These are phyloP conservation scores for Caenorhabditis briggsae DNA, from an alignment of 1,140 invertebrate species.

Conservation along the genomic window DNA sequence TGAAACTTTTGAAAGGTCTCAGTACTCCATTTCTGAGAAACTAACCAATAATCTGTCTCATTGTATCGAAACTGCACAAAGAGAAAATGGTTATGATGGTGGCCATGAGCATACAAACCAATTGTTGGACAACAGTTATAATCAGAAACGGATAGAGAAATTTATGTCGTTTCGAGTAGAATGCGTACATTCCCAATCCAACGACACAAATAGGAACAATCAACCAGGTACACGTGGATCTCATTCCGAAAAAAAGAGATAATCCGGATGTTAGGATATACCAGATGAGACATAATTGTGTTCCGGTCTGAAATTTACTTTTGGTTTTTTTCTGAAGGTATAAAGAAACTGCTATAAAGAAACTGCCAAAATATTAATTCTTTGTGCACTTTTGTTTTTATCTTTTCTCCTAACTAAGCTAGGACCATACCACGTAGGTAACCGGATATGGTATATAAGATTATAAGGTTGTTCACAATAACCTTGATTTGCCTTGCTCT, in stretches of 20 bases:
- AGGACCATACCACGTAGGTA: no score
- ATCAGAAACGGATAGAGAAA: slow-evolving; percentile 73
- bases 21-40: slow-evolving; percentile 25
- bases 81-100: slow-evolving; percentile 67
- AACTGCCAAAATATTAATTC: no score
- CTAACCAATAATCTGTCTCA: slow-evolving; percentile 68
- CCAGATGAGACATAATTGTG: slow-evolving; percentile 71
- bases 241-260: slow-evolving; percentile 72
- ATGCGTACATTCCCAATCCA: slow-evolving; percentile 68
- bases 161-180: slow-evolving; percentile 68
- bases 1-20: slow-evolving; percentile 24
- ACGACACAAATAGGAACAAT: slow-evolving; percentile 68
- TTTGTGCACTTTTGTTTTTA: no score
- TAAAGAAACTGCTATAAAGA: no score
- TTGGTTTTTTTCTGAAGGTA: neutral
- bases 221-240: slow-evolving; percentile 70
- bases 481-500: no score
- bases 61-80: slow-evolving; percentile 69
- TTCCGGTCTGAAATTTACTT: slow-evolving; percentile 68
- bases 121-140: slow-evolving; percentile 71
- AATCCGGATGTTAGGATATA: slow-evolving; percentile 67
- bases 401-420: no score
- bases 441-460: no score
- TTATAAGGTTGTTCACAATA: no score
- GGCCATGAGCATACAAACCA: slow-evolving; percentile 71